Evolutionary conservation across 2,797 vertebrate genomes (phyloP).

Genomic region (Syngnathus rostellatus): DNA sequence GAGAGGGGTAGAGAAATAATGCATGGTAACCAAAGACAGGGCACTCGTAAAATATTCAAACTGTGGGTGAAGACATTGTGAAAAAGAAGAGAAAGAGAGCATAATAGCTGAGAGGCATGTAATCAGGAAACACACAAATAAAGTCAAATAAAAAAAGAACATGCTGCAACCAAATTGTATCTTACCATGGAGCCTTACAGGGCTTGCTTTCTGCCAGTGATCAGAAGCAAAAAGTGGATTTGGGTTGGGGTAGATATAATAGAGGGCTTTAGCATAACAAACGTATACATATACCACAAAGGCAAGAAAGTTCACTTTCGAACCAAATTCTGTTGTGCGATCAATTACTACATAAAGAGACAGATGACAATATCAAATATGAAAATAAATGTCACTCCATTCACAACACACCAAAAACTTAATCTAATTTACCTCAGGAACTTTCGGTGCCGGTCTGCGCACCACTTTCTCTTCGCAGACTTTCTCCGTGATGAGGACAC

Average conservation of each 20-base stretch:
- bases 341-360: not conserved
- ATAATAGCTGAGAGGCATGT: not conserved
- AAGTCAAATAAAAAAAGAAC: constrained; percentile 11
- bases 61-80: constrained; percentile 48
- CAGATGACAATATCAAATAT: not conserved
- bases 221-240: constrained; percentile 40
- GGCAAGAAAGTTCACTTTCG: not conserved
- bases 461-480: constrained; percentile 74
- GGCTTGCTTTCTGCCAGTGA: constrained; percentile 55
- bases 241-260: constrained; percentile 30
- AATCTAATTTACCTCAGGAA: constrained; percentile 79
- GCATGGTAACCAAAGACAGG: constrained; percentile 83
- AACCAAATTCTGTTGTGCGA: not conserved
- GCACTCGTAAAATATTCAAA: constrained; percentile 75
- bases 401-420: not conserved
- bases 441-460: constrained; percentile 72
- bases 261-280: constrained; percentile 12
- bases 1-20: constrained; percentile 75
- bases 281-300: not conserved
- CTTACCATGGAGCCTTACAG: constrained; percentile 54
- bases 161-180: constrained; percentile 48
- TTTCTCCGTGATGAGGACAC: constrained; percentile 83
- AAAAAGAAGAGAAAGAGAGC: not conserved
- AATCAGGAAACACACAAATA: constrained; percentile 2
- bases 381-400: not conserved